Percentiles rank a stretch among this genome's conserved stretches.
Conservation (phyloP, 2,797 vertebrate genomes). For the Rhadinocentrus ornatus region DNA sequence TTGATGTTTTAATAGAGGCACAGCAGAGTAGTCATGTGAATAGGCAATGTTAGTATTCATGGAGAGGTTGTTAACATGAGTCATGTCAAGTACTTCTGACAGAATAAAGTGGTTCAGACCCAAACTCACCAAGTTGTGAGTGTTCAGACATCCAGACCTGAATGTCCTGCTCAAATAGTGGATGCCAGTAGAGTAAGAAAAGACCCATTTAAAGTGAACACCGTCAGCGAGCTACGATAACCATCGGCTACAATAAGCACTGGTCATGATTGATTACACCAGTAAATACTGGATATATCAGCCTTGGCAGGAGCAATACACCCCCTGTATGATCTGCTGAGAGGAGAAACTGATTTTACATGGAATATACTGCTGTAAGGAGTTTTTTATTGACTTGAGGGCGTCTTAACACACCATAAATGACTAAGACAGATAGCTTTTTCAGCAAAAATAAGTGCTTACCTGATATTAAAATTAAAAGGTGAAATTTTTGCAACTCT, state of each 20-base stretch:
- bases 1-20: background rate
- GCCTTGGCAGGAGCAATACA: background rate
- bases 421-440: background rate
- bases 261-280: background rate
- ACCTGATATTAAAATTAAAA: background rate
- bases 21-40: background rate
- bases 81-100: background rate
- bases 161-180: background rate
- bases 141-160: background rate
- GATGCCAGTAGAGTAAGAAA: background rate
- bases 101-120: background rate
- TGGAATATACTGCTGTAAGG: background rate
- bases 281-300: constrained; percentile 1
- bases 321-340: background rate
- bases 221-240: background rate
- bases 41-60: background rate
- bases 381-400: background rate
- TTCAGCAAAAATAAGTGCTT: background rate
- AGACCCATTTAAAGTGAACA: background rate
- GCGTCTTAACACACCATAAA: background rate
- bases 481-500: background rate
- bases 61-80: background rate
- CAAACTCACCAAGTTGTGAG: background rate
- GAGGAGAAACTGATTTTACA: background rate
- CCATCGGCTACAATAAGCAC: background rate